phyloP scores from a whole-genome alignment of 2,113 vertebrate species.

The Ceyx margarethae region DNA sequence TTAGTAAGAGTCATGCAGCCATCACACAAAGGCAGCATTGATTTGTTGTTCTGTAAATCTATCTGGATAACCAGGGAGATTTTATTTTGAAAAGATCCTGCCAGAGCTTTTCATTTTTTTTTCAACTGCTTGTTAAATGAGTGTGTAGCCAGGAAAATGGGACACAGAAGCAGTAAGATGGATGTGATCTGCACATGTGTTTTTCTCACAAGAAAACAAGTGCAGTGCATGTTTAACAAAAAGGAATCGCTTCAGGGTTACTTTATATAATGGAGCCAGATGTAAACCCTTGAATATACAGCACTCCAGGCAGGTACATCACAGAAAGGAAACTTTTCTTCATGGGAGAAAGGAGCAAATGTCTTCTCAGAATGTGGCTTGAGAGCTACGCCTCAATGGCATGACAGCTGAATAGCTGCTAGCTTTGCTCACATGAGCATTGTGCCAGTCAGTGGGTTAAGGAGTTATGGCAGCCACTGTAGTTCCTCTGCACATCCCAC shows the following conservation, averaged over 20 bases:
- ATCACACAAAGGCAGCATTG: background rate
- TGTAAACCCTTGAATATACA: background rate
- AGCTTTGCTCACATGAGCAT: background rate
- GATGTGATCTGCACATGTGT: background rate
- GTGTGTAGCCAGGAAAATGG: conserved; percentile 11
- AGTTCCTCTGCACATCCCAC: background rate
- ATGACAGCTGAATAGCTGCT: background rate
- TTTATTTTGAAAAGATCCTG: conserved; percentile 40
- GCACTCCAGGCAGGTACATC: background rate
- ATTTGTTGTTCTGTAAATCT: conserved; percentile 1
- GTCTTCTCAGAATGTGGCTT: background rate
- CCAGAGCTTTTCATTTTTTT: background rate
- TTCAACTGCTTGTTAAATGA: background rate
- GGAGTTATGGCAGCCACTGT: background rate
- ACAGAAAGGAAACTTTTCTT: background rate
- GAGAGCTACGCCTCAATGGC: background rate
- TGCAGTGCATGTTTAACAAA: background rate
- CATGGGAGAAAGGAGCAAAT: background rate
- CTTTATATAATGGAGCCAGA: background rate
- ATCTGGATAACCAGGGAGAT: background rate
- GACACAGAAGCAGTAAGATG: background rate
- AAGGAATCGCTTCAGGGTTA: background rate
- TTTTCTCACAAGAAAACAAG: conserved; percentile 47
- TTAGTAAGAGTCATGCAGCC: background rate
- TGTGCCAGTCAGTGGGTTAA: fast-evolving